phyloP scores from a whole-genome alignment of 2,113 vertebrate genomes.

The Xiphophorus maculatus region DNA sequence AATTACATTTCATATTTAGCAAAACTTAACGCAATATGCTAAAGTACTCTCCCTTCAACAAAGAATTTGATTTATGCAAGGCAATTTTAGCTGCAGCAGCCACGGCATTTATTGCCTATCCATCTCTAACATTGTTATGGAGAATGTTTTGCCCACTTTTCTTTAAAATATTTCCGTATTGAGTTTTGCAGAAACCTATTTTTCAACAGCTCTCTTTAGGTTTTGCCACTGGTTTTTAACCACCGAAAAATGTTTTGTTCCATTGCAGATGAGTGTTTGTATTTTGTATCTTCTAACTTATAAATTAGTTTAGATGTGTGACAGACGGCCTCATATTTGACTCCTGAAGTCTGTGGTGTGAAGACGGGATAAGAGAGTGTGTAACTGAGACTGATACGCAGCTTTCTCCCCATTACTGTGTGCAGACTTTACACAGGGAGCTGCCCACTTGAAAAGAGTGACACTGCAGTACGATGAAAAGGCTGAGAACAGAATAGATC shows the following conservation, averaged over 20 bases:
- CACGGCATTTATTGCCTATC: background rate
- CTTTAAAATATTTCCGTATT: background rate
- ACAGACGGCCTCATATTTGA: background rate
- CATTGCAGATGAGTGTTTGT: background rate
- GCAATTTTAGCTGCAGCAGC: background rate
- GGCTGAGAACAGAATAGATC: constrained; percentile 19
- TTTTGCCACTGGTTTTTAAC: background rate
- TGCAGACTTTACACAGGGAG: constrained; percentile 39
- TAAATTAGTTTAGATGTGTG: background rate
- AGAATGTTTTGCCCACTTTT: background rate
- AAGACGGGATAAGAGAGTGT: constrained; percentile 4
- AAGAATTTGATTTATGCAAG: background rate
- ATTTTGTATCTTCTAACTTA: background rate
- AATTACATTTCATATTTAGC: background rate
- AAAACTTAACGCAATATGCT: background rate
- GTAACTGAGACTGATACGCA: constrained; percentile 10
- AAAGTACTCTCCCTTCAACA: background rate
- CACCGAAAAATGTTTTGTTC: background rate
- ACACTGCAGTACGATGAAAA: constrained; percentile 66
- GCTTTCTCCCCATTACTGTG: constrained; percentile 22
- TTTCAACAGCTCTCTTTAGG: too few relatives aligned
- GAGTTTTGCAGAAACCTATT: background rate
- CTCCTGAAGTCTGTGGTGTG: too few relatives aligned
- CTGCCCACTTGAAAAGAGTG: constrained; percentile 57
- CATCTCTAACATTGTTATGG: background rate